Base-by-base conservation (phyloP, 2,113 vertebrate species). In the Cyrtonyx montezumae region DNA sequence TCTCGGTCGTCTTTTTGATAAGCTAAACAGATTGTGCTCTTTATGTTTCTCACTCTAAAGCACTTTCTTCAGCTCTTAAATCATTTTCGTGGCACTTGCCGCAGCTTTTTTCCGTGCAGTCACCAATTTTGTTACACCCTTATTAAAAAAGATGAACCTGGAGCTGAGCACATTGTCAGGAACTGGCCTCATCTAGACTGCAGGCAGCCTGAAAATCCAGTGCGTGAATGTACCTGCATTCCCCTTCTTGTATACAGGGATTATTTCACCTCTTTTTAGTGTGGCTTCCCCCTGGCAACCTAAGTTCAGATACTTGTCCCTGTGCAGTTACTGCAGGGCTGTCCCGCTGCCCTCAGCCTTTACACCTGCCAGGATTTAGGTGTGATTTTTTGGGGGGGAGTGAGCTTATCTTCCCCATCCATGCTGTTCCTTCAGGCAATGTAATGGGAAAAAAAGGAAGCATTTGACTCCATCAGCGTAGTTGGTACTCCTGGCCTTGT, bases 401-500 rank as follows among this genome's bases (percentile, higher is more conserved):
- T 5, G 3, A 80, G 15, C 22, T 28, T 51, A 15, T 16, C 20
- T 86, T 61, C 77, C n/a, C 37, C 55, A 68, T 22, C 26, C 53
- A 45, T 22, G 28, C 65, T 46, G 14, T 65, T 46, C 36, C 49
- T 81, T 84, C 42, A 80, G 76, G 15, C 9, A 79, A 48, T 58
- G 46, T 76, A 79, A 81, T 8, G 18, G 8, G 22, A 15, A 1
- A 37, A 37, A 65, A 73, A 32, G 5, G 0, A n/a, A 68, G 12
- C 83, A 16, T 11, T 43, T 0, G 0, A 26, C 8, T 70, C 73
- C 42, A 55, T n/a, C 22, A 61, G 34, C 0, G 0, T 25, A 30
- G 53, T 78, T 84, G 28, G 18, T 34, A 10, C n/a, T 87, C 13
- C 69, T 79, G 74, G 25, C 22, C 21, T 13, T 8, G 46, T 36